phyloP scores from a whole-genome alignment of 2,113 vertebrate genomes.

The Cisticola juncidis region DNA sequence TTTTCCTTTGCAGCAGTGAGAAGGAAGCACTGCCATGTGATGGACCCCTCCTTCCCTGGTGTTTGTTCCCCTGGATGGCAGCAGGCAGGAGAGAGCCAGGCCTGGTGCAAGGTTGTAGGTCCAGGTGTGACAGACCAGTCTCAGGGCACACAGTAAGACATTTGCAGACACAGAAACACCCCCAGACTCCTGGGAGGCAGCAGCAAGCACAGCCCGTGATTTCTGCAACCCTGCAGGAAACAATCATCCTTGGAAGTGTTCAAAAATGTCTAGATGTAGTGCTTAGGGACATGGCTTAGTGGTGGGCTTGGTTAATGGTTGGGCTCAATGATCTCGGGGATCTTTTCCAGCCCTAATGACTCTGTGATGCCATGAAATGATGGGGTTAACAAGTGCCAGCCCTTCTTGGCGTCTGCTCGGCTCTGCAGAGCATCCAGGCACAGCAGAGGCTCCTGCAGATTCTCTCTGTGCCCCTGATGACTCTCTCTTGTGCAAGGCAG shows the following conservation, averaged over 20 bases:
- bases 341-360: not conserved
- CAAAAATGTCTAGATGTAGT: not conserved
- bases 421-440: not conserved
- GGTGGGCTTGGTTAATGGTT: too few relatives aligned
- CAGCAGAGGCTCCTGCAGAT: rapidly evolving
- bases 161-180: not conserved
- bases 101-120: not conserved
- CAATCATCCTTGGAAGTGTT: not conserved
- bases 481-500: not conserved
- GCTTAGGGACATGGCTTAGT: not conserved
- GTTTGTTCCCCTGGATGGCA: not conserved
- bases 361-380: rapidly evolving
- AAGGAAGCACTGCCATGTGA: not conserved
- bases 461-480: rapidly evolving
- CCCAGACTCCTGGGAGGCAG: not conserved
- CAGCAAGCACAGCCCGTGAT: rapidly evolving
- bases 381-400: not conserved
- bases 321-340: not conserved
- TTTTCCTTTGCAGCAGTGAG: not conserved
- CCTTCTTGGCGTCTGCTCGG: not conserved
- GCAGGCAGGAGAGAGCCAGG: not conserved
- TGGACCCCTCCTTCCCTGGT: not conserved
- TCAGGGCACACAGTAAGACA: not conserved
- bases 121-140: not conserved
- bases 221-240: not conserved